Conservation (phyloP, 2,797 vertebrate genomes). For the Protonibea diacanthus region DNA sequence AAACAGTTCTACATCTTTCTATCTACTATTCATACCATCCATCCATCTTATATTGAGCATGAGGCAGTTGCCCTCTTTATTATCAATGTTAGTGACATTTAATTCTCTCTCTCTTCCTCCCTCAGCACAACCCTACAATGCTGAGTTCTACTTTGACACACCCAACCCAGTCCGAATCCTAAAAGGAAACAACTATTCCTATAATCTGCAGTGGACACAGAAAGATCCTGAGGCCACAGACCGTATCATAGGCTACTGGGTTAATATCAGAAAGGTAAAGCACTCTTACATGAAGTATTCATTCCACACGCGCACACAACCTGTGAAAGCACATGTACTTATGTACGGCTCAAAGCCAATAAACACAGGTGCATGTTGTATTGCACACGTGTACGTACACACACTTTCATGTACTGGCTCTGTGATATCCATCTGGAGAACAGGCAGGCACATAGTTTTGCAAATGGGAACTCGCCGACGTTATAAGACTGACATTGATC, state of each 20-base stretch:
- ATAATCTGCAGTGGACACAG: slow-evolving; percentile 97
- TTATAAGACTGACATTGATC: slow-evolving; percentile 13
- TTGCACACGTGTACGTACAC: background rate
- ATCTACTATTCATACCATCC: background rate
- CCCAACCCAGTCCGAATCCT: slow-evolving; percentile 93
- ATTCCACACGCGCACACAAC: background rate
- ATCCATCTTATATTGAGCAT: slow-evolving; percentile 2
- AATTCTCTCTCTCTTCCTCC: background rate
- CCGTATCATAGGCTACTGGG: slow-evolving; percentile 91
- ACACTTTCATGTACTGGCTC: background rate
- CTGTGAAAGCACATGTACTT: background rate
- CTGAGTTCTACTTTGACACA: slow-evolving; percentile 99
- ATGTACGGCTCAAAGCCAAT: background rate
- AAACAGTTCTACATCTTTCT: background rate
- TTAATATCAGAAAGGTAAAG: slow-evolving; percentile 92
- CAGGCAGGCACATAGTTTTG: background rate
- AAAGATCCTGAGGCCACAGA: slow-evolving; percentile 93
- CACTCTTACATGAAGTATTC: background rate
- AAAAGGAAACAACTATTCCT: slow-evolving; percentile 96
- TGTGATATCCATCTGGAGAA: background rate
- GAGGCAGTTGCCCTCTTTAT: background rate
- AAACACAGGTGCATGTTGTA: no score
- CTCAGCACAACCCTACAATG: slow-evolving; percentile 92
- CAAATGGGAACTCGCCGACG: slow-evolving; percentile 4
- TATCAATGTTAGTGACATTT: background rate